These are phyloP conservation scores for Sinelater perroti DNA, from an alignment of 2,888 invertebrate genomes.

Conservation along the genomic window DNA sequence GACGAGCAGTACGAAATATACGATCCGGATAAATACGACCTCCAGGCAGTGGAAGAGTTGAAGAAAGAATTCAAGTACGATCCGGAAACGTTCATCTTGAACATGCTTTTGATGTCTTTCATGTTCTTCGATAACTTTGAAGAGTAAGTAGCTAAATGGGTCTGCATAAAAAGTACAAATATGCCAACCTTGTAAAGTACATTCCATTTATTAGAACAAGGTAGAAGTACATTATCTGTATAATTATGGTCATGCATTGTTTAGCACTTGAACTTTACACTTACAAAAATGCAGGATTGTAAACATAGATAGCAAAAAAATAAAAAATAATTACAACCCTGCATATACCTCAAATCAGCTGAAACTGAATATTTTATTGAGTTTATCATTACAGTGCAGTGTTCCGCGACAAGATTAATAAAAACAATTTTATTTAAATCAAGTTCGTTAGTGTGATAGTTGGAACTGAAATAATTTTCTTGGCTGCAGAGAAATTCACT, in stretches of 20 bases:
- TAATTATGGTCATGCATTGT: too few species aligned
- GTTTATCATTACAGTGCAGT: background rate
- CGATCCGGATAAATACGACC: constrained; percentile 59
- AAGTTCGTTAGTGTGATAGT: background rate
- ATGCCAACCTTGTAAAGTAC: too few species aligned
- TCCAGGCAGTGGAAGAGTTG: constrained; percentile 66
- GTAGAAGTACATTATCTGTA: too few species aligned
- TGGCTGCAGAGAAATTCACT: constrained; percentile 66
- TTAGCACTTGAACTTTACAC: too few species aligned
- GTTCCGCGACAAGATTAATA: background rate
- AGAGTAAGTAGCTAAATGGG: constrained; percentile 74
- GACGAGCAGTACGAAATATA: constrained; percentile 8
- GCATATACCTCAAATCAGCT: too few species aligned
- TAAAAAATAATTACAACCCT: too few species aligned
- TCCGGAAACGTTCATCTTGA: constrained; percentile 76
- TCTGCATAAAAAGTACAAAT: too few species aligned
- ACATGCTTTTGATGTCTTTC: constrained; percentile 77
- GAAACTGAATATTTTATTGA: background rate
- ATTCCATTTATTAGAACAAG: too few species aligned
- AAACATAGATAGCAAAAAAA: too few species aligned
- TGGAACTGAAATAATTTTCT: too few species aligned
- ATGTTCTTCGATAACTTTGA: constrained; percentile 84
- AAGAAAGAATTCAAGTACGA: constrained; percentile 68
- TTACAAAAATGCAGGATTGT: background rate
- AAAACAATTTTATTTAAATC: background rate